Evolutionary conservation across 1,140 invertebrate species (phyloP).

Genomic region (Apis florea): DNA sequence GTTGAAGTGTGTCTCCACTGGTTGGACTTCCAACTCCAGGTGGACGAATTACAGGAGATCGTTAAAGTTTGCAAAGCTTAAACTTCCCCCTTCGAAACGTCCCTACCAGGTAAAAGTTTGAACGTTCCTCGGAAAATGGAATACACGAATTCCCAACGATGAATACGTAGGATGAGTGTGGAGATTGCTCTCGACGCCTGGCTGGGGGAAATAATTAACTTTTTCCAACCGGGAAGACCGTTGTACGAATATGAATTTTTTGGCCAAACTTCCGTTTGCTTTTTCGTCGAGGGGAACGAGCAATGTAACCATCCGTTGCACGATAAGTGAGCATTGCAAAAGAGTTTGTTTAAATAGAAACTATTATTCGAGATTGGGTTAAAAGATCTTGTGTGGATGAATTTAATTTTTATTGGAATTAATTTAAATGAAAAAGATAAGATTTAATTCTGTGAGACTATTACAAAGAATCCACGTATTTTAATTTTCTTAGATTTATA

Average conservation of each 20-base stretch:
- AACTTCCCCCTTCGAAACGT: conserved; percentile 16
- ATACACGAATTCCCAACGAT: conserved; percentile 44
- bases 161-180: conserved; percentile 33
- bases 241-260: conserved; percentile 5
- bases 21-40: conserved; percentile 30
- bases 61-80: conserved; percentile 51
- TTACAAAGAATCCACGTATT: too few relatives aligned
- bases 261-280: background rate
- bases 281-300: background rate
- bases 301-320: background rate
- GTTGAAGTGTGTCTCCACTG: conserved; percentile 14
- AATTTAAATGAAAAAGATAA: too few relatives aligned
- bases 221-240: conserved; percentile 5
- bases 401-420: too few relatives aligned
- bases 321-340: background rate
- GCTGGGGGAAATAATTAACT: conserved; percentile 48
- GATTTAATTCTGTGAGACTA: too few relatives aligned
- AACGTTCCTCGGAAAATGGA: conserved; percentile 40
- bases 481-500: too few relatives aligned
- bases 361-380: too few relatives aligned
- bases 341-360: background rate
- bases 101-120: conserved; percentile 53
- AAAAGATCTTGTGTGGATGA: too few relatives aligned
- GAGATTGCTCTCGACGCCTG: conserved; percentile 36
- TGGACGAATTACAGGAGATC: conserved; percentile 48